Evolutionary conservation across 2,797 vertebrate species (phyloP), one percentile per base, ranked within the genome.

Genomic region (Argyrosomus regius): DNA sequence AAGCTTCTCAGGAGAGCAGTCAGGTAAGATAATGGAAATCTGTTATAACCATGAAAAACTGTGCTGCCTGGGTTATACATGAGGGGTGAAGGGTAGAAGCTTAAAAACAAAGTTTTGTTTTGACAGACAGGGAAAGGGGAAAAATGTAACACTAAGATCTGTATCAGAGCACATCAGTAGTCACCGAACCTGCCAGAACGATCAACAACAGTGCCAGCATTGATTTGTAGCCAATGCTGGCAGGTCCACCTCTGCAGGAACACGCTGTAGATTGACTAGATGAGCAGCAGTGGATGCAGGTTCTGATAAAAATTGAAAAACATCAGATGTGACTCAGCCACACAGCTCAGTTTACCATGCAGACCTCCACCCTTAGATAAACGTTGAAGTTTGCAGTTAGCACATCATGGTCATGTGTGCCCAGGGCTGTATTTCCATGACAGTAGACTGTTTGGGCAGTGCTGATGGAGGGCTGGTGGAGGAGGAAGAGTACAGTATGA

Each of bases 11-110:
- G 75, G 64, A 79, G 77, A 82, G 7, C 77, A 16, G 20, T 57
- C 87, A 81, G 93, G 93, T 94, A 80, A 77, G 88, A 60, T 4
- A 0, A 18, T 4, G 2, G 5, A 7, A 14, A 59, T 48, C 9
- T n/a, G 7, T 8, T 50, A 5, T 28, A 43, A 6, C 3, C 10
- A 26, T 4, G 1, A 10, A 24, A 16, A 31, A 31, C 31, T 6
- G 31, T 31, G 31, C 31, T 6, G 31, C 1, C 31, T 31, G 31
- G 31, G 31, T 31, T 31, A 31, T 31, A 39, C 24, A 13, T 7
- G 56, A 6, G 11, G 28, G 11, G 12, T 22, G 17, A 18, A 24
- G 18, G 17, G 20, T n/a, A 22, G 50, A 43, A 11, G 14, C 31
- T 31, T 9, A 39, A 39, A 39, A 39, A 39, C 35, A 39, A 39